Evolutionary conservation across 2,888 invertebrate species (phyloP).

Genomic region (Sisyra terminalis): DNA sequence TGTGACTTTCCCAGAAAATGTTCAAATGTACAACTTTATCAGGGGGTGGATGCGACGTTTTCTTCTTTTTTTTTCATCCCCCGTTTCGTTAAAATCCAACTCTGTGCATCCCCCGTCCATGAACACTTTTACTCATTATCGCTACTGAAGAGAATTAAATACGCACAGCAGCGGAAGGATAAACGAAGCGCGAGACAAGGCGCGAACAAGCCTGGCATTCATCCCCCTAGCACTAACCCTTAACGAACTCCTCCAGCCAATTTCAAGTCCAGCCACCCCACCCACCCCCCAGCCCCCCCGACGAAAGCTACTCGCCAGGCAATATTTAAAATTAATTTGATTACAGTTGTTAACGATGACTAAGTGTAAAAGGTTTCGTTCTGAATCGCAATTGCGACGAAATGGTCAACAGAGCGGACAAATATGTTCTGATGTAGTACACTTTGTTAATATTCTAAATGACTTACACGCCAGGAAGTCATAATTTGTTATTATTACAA

Average conservation of each 20-base stretch:
- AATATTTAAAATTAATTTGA: slow-evolving; percentile 13
- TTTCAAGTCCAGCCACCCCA: neutral
- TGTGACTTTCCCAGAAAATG: too few species aligned
- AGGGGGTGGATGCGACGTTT: too few species aligned
- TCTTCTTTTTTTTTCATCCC: neutral
- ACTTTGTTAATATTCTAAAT: too few species aligned
- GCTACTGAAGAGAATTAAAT: slow-evolving; percentile 21
- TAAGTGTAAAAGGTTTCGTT: slow-evolving; percentile 4
- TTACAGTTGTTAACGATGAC: slow-evolving; percentile 8
- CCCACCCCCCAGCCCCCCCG: neutral
- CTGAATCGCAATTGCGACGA: slow-evolving; percentile 3
- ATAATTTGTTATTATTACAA: too few species aligned
- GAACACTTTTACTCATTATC: slow-evolving; percentile 8
- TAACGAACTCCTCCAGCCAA: neutral
- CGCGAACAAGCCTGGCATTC: neutral
- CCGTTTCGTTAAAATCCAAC: neutral
- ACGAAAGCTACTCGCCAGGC: neutral
- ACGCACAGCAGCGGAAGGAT: slow-evolving; percentile 26
- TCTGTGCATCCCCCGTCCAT: neutral
- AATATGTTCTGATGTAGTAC: neutral
- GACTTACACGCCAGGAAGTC: too few species aligned
- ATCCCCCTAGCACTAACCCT: neutral
- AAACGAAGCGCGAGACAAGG: slow-evolving; percentile 22
- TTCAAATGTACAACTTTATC: too few species aligned
- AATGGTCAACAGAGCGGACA: slow-evolving; percentile 5